Evolutionary conservation across 1,140 invertebrate genomes (phyloP).

Genomic region (Achatina immaculata): DNA sequence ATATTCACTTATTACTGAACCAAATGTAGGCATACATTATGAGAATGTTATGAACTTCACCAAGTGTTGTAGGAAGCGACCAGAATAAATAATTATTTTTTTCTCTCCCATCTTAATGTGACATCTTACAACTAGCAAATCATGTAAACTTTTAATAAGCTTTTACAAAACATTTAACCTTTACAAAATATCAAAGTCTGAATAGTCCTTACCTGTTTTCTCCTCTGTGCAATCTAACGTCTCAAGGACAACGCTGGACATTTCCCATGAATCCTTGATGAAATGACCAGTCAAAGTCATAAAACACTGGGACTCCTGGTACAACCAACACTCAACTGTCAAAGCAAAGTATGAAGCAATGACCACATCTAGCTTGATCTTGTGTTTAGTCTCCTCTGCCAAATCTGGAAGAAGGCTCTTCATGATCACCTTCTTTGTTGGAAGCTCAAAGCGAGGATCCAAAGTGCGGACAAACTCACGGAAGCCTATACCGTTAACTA

Average conservation of each 20-base stretch:
- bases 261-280: conserved; percentile 39
- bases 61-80: too few species aligned
- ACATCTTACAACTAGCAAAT: too few species aligned
- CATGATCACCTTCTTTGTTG: conserved; percentile 16
- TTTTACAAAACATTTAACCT: too few species aligned
- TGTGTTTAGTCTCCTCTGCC: conserved; percentile 29
- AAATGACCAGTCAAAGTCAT: conserved; percentile 33
- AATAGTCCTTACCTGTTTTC: conserved; percentile 35
- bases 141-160: too few species aligned
- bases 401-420: conserved; percentile 25
- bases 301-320: conserved; percentile 15
- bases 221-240: conserved; percentile 35
- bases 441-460: conserved; percentile 26
- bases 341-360: conserved; percentile 36
- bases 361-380: conserved; percentile 28
- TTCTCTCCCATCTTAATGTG: too few species aligned
- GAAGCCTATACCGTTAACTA: conserved; percentile 26
- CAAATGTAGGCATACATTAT: too few species aligned
- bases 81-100: too few species aligned
- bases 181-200: too few species aligned
- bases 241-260: conserved; percentile 29
- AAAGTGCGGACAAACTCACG: conserved; percentile 24
- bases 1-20: too few species aligned
- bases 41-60: too few species aligned
- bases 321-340: conserved; percentile 27